These are phyloP conservation scores for Shargacucullia verbasci DNA, from an alignment of 2,888 invertebrate genomes.

Conservation along the genomic window DNA sequence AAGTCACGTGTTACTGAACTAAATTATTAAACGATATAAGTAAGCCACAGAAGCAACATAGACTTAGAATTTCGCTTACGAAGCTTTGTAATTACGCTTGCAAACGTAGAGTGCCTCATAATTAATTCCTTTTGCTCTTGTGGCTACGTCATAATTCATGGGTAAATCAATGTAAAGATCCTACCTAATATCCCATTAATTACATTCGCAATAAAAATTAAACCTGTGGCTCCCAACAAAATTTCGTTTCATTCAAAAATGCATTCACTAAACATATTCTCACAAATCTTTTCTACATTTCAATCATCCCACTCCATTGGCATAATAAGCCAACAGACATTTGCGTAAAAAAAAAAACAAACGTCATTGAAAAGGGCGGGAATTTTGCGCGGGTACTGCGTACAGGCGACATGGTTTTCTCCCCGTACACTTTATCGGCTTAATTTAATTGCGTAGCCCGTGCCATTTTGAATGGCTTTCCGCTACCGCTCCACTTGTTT, in stretches of 20 bases:
- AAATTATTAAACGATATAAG: too few species aligned
- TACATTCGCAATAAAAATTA: too few species aligned
- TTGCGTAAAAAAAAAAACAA: constrained; percentile 38
- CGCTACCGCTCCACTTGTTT: constrained; percentile 53
- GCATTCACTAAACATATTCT: constrained; percentile 36
- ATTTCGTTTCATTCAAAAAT: constrained; percentile 16
- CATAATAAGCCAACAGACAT: constrained; percentile 43
- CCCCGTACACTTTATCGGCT: constrained; percentile 55
- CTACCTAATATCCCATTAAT: too few species aligned
- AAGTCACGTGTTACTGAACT: too few species aligned
- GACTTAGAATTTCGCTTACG: too few species aligned
- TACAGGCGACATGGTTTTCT: constrained; percentile 45
- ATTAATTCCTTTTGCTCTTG: not conserved
- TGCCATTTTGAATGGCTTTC: constrained; percentile 52
- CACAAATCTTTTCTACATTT: constrained; percentile 39
- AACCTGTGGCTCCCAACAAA: constrained; percentile 5
- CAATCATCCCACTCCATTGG: constrained; percentile 32
- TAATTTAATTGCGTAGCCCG: constrained; percentile 63
- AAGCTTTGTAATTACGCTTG: not conserved
- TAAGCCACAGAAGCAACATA: not conserved
- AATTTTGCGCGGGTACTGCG: constrained; percentile 42
- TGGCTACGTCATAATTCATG: too few species aligned
- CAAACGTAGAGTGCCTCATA: not conserved
- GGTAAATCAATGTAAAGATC: too few species aligned
- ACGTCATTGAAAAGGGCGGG: constrained; percentile 50